A percentile compares a stretch with the other conserved stretches of the same genome.
phyloP scores from a whole-genome alignment of 2,888 invertebrate species.

The Agriopis leucophaearia region DNA sequence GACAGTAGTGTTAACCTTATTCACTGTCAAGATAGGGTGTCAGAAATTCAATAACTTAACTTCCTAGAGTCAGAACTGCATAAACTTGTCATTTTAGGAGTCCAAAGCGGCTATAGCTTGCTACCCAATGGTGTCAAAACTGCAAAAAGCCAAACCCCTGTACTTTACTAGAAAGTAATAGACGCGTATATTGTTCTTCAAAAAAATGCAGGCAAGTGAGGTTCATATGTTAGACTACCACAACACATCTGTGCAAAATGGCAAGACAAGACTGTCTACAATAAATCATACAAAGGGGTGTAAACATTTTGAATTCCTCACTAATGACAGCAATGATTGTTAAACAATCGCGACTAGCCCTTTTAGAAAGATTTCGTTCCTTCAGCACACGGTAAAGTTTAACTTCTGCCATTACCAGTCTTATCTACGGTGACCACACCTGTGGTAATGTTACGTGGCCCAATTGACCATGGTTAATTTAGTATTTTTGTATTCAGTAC shows the following conservation, averaged over 20 bases:
- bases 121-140: no score
- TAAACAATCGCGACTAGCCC: not conserved
- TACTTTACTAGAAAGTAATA: not conserved
- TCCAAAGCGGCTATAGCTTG: no score
- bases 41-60: not conserved
- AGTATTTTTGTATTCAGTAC: no score
- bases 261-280: constrained; percentile 54
- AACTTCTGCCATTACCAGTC: not conserved
- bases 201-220: constrained; percentile 9
- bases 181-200: not conserved
- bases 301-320: constrained; percentile 5
- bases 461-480: no score
- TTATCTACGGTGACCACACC: no score
- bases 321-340: no score
- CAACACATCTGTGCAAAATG: constrained; percentile 55
- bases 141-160: not conserved
- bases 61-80: not conserved
- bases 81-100: no score
- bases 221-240: constrained; percentile 13
- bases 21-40: not conserved
- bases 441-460: no score
- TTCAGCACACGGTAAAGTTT: no score
- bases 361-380: not conserved
- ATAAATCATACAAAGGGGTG: constrained; percentile 13
- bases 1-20: no score